These are phyloP conservation scores for Centruroides sculpturatus DNA, from an alignment of 1,140 invertebrate species.

Conservation along the genomic window DNA sequence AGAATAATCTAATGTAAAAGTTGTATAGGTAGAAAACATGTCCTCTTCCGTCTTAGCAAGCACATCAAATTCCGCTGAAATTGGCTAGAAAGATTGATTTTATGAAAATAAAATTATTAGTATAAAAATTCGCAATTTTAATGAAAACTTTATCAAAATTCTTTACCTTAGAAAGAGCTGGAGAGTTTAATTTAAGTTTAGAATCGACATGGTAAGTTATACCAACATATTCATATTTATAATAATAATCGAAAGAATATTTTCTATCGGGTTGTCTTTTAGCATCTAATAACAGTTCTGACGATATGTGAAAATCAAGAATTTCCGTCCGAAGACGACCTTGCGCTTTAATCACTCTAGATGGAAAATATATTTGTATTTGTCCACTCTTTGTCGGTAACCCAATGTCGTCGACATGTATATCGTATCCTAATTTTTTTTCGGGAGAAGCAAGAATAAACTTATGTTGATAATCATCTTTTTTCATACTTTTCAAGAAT, in stretches of 20 bases:
- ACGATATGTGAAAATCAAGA: neutral
- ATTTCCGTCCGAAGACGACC: neutral
- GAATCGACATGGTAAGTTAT: too few relatives aligned
- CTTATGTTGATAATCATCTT: neutral
- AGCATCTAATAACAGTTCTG: neutral
- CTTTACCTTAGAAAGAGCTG: too few relatives aligned
- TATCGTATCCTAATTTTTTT: neutral
- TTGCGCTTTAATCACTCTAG: neutral
- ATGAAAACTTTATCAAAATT: too few relatives aligned
- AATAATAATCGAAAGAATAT: neutral
- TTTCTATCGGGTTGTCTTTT: neutral
- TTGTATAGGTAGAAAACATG: too few relatives aligned
- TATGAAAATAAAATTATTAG: too few relatives aligned
- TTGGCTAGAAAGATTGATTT: conserved; percentile 2
- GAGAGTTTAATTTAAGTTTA: too few relatives aligned
- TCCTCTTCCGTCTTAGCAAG: neutral
- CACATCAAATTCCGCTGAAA: neutral
- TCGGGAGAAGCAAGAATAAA: neutral
- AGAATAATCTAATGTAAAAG: conserved; percentile 3
- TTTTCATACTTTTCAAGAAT: neutral
- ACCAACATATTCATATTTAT: too few relatives aligned
- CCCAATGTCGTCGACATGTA: neutral
- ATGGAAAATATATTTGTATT: neutral
- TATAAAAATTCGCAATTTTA: too few relatives aligned
- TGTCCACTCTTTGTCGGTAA: neutral